Evolutionary conservation across 1,140 invertebrate species (phyloP).

Genomic region (Rhynchophorus ferrugineus): DNA sequence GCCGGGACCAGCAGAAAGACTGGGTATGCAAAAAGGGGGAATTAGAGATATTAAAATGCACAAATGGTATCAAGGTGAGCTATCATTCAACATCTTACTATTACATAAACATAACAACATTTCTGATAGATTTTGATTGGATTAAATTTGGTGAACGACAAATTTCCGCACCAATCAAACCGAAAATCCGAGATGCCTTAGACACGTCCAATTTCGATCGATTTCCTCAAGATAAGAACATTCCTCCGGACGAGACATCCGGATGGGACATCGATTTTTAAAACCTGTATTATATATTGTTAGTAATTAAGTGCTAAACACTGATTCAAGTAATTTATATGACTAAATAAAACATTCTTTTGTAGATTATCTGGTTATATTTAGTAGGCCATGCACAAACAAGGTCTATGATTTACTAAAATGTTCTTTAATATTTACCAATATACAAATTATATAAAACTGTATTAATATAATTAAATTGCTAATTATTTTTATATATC

Average conservation of each 20-base stretch:
- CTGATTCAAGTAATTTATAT: no score
- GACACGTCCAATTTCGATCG: constrained; percentile 29
- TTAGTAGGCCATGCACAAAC: no score
- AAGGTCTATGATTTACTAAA: no score
- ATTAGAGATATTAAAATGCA: constrained; percentile 89
- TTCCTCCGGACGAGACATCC: constrained; percentile 28
- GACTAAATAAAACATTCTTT: no score
- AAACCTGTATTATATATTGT: constrained; percentile 1
- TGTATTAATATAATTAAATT: no score
- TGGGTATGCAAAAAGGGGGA: constrained; percentile 87
- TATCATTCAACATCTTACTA: constrained; percentile 15
- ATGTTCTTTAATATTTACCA: no score
- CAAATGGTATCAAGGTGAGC: constrained; percentile 53
- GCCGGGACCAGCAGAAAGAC: constrained; percentile 80
- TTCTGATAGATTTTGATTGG: constrained; percentile 35
- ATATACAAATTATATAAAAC: no score
- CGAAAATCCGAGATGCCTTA: constrained; percentile 24
- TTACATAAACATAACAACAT: constrained; percentile 7
- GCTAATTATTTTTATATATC: no score
- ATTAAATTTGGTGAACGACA: constrained; percentile 20
- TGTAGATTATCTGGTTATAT: no score
- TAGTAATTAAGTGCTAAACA: neutral
- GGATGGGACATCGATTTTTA: constrained; percentile 30
- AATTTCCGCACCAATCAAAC: constrained; percentile 26
- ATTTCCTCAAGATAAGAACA: constrained; percentile 30